A percentile compares a stretch with the other conserved stretches of the same genome.
Conservation (phyloP, 1,140 invertebrate species). For the Hormaphis cornu region DNA sequence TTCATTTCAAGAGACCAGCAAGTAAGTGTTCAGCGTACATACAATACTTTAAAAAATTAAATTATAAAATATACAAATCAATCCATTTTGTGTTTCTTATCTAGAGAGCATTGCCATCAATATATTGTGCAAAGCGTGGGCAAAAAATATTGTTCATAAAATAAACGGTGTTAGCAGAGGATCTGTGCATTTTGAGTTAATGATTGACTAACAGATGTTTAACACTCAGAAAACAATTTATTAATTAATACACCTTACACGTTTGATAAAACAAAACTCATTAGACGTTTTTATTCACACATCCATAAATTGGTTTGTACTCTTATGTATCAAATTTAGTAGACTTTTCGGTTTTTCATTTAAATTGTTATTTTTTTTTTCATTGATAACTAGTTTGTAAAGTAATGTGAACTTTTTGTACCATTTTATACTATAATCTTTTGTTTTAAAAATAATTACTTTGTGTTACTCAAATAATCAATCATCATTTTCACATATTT, state of each 20-base stretch:
- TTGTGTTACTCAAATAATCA: no score
- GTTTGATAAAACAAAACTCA: no score
- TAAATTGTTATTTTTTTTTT: background rate
- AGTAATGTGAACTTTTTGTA: no score
- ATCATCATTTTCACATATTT: no score
- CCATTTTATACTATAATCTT: background rate
- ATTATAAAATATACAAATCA: background rate
- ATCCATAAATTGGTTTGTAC: no score
- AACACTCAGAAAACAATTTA: background rate
- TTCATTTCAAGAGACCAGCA: constrained; percentile 45
- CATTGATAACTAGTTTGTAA: background rate
- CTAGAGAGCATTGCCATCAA: constrained; percentile 75
- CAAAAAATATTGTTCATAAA: constrained; percentile 72
- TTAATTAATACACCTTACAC: no score
- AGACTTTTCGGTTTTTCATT: no score
- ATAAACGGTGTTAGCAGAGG: constrained; percentile 64
- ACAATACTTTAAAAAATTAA: background rate
- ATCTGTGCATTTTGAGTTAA: constrained; percentile 77
- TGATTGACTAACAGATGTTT: constrained; percentile 61
- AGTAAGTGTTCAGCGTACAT: constrained; percentile 35
- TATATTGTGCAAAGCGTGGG: constrained; percentile 83
- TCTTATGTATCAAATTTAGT: no score
- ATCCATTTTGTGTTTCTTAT: constrained; percentile 35
- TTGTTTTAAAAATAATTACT: background rate
- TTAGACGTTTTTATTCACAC: no score